Percentiles rank a stretch among this genome's conserved stretches.
Conservation (phyloP, 2,888 invertebrate genomes). For the Apamea anceps region DNA sequence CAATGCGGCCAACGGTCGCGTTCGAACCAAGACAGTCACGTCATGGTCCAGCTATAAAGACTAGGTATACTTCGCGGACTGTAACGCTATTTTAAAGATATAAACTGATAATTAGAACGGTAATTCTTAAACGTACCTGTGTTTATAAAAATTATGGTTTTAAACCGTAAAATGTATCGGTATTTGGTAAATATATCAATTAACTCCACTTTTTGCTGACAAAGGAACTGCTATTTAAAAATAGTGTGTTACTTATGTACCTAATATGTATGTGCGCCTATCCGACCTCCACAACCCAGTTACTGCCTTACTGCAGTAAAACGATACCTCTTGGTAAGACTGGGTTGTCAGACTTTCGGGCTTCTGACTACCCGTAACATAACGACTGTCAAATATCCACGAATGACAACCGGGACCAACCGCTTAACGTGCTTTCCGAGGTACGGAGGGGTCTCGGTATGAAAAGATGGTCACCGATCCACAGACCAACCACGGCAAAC, state of each 20-base stretch:
- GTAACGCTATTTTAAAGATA: constrained; percentile 11
- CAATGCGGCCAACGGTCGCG: not conserved
- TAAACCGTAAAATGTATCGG: constrained; percentile 24
- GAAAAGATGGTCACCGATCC: too few species aligned
- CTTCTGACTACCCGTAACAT: too few species aligned
- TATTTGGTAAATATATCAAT: constrained; percentile 21
- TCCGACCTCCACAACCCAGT: too few species aligned
- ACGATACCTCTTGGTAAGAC: too few species aligned
- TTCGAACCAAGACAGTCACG: not conserved
- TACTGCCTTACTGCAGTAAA: too few species aligned
- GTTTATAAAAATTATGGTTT: constrained; percentile 42
- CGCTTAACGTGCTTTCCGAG: too few species aligned
- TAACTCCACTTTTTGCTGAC: constrained; percentile 35
- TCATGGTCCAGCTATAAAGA: constrained; percentile 8
- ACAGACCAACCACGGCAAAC: too few species aligned
- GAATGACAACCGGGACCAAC: too few species aligned
- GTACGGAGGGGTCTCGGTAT: too few species aligned
- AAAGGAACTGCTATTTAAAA: constrained; percentile 25
- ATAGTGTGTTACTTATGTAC: not conserved
- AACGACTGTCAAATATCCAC: too few species aligned
- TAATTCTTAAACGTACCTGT: constrained; percentile 43
- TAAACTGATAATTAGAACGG: constrained; percentile 54
- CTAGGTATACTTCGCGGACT: not conserved
- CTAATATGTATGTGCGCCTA: too few species aligned
- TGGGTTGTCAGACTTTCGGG: too few species aligned